These are phyloP conservation scores for Arion vulgaris DNA, from an alignment of 1,140 invertebrate species.

Conservation along the genomic window DNA sequence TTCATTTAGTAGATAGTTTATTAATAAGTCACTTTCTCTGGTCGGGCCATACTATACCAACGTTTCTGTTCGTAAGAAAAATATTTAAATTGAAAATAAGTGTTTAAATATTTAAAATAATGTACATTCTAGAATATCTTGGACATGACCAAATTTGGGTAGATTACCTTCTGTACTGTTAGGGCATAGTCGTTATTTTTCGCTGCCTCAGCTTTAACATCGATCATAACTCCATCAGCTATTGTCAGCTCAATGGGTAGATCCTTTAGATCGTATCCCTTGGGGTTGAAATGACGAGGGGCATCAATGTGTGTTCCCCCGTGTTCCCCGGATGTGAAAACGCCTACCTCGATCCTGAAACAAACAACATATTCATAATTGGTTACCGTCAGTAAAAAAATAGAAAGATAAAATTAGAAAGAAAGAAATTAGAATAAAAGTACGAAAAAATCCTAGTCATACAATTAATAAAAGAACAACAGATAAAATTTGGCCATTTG, in stretches of 20 bases:
- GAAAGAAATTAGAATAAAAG: background rate
- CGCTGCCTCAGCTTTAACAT: background rate
- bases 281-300: constrained; percentile 21
- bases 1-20: no score
- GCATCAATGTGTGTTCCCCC: constrained; percentile 32
- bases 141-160: no score
- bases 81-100: no score
- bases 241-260: constrained; percentile 9
- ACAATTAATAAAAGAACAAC: no score
- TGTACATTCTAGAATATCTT: no score
- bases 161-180: constrained; percentile 17
- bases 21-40: no score
- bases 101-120: no score
- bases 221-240: constrained; percentile 4
- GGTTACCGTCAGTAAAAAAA: no score
- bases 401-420: background rate
- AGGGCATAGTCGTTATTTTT: constrained; percentile 3
- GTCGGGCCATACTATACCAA: no score
- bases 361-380: background rate
- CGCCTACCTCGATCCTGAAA: constrained; percentile 34
- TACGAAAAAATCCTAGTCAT: no score
- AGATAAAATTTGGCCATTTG: no score
- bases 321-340: constrained; percentile 20
- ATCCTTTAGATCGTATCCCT: constrained; percentile 16
- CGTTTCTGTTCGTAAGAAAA: no score